Conservation (phyloP, 2,888 invertebrate genomes). For the Notodonta dromedarius region DNA sequence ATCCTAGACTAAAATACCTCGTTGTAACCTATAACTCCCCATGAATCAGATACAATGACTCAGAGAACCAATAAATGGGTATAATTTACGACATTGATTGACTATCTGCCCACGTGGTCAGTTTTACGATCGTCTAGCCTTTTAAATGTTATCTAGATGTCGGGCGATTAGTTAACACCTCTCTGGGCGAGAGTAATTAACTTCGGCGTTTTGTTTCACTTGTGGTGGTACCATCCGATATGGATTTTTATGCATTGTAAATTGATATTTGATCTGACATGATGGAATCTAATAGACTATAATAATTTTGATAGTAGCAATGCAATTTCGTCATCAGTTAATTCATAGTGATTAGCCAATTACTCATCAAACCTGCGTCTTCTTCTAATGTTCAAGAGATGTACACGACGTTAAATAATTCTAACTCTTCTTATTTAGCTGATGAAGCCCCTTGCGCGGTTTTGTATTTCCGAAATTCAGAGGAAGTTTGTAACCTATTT, state of each 20-base stretch:
- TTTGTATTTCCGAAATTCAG: too few species aligned
- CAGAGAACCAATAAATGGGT: constrained; percentile 50
- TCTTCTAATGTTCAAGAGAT: too few species aligned
- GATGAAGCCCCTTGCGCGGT: too few species aligned
- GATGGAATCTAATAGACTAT: constrained; percentile 7
- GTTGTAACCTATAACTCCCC: too few species aligned
- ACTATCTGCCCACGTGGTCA: constrained; percentile 48
- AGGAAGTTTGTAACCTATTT: too few species aligned
- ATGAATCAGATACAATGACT: constrained; percentile 26
- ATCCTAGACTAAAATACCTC: too few species aligned
- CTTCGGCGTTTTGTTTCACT: constrained; percentile 20
- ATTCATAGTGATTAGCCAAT: too few species aligned
- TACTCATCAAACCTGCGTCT: too few species aligned
- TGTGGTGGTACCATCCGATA: constrained; percentile 18
- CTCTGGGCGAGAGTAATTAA: constrained; percentile 48
- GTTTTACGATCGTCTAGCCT: constrained; percentile 52
- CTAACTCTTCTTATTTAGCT: too few species aligned
- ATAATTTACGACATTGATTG: constrained; percentile 61
- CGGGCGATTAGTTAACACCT: too few species aligned
- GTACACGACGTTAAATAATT: too few species aligned
- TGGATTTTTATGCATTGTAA: constrained; percentile 17
- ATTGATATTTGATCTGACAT: constrained; percentile 23
- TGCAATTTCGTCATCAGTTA: background rate
- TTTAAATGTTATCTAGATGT: constrained; percentile 48
- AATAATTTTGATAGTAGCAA: constrained; percentile 9